phyloP scores from a whole-genome alignment of 2,113 vertebrate species.

The Oplegnathus fasciatus region DNA sequence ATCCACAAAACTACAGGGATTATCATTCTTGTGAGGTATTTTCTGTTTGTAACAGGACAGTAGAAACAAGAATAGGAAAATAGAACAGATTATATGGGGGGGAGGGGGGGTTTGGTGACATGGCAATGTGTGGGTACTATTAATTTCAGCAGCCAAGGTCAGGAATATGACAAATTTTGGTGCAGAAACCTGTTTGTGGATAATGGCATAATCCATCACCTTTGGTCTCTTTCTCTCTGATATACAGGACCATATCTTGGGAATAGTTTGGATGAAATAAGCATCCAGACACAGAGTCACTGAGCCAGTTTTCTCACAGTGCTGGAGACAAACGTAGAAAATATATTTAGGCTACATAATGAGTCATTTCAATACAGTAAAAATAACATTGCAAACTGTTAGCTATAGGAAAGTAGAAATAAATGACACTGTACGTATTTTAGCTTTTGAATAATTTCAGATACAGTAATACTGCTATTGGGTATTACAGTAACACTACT shows the following conservation, averaged over 20 bases:
- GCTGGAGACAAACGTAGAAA: not conserved
- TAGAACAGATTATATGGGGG: not conserved
- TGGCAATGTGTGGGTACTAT: constrained; percentile 18
- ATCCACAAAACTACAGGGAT: not conserved
- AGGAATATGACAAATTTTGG: constrained; percentile 51
- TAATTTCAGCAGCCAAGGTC: constrained; percentile 59
- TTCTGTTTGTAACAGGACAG: not conserved
- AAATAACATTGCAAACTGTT: not conserved
- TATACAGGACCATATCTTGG: constrained; percentile 22
- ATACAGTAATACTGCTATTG: no score
- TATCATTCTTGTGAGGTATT: not conserved
- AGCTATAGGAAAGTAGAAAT: no score
- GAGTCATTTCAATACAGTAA: not conserved
- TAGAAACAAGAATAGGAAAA: not conserved
- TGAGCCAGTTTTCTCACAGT: not conserved
- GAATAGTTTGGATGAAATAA: constrained; percentile 42
- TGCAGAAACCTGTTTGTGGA: constrained; percentile 54
- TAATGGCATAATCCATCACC: constrained; percentile 67
- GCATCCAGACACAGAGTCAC: constrained; percentile 11
- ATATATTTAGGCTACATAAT: not conserved
- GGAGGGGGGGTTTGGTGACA: constrained; percentile 21
- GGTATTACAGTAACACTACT: no score
- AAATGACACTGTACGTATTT: not conserved
- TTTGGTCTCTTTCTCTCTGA: constrained; percentile 32
- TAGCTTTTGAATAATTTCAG: not conserved